These are phyloP conservation scores for Tetraneura akinire DNA, from an alignment of 1,140 invertebrate species.

Conservation along the genomic window DNA sequence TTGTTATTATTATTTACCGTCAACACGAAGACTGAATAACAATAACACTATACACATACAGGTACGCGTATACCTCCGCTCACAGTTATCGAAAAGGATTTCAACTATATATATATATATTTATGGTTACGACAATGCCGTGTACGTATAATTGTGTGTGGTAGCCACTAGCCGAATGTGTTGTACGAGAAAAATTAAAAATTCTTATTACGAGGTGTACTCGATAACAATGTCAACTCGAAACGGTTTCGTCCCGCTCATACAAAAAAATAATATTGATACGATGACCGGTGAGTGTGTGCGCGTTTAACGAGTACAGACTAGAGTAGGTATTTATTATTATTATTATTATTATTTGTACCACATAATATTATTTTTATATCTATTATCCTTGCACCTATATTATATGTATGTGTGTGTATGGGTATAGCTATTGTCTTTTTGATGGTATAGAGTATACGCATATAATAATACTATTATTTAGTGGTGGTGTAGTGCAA, in stretches of 20 bases:
- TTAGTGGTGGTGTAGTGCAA: background rate
- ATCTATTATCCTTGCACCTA: too few relatives aligned
- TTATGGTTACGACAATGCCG: background rate
- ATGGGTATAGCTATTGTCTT: too few relatives aligned
- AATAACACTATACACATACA: background rate
- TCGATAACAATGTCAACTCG: slow-evolving; percentile 27
- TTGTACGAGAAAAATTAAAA: slow-evolving; percentile 34
- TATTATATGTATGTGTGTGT: too few relatives aligned
- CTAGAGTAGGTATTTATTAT: background rate
- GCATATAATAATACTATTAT: background rate
- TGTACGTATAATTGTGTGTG: background rate
- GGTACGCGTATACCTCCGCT: too few relatives aligned
- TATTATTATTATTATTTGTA: background rate
- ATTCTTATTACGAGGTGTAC: slow-evolving; percentile 28
- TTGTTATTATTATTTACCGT: slow-evolving; percentile 20
- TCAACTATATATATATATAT: too few relatives aligned
- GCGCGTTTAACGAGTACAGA: background rate
- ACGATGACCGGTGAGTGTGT: background rate
- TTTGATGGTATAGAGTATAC: too few relatives aligned
- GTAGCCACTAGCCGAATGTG: background rate
- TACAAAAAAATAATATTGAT: slow-evolving; percentile 25
- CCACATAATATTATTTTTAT: background rate
- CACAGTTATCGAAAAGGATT: background rate
- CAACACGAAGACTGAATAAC: background rate
- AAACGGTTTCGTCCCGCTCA: slow-evolving; percentile 9